These are phyloP conservation scores for Netelia melanura DNA, from an alignment of 2,888 invertebrate species.

Conservation along the genomic window DNA sequence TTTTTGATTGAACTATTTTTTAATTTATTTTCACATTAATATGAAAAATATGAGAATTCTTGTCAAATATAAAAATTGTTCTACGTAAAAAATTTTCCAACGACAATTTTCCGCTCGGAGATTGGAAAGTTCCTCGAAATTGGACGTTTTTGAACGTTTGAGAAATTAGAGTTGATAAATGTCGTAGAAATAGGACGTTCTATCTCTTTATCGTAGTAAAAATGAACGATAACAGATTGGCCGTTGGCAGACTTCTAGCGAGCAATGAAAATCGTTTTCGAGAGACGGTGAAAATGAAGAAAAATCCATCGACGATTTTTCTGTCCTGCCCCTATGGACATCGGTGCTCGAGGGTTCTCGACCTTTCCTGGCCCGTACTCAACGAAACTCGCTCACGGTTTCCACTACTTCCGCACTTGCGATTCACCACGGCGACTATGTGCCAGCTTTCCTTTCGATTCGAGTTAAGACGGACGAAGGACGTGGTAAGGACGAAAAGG, in stretches of 20 bases:
- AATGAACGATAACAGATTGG: not conserved
- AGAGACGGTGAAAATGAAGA: not conserved
- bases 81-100: too few relatives aligned
- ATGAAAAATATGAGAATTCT: too few relatives aligned
- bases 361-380: conserved; percentile 53
- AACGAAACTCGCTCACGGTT: conserved; percentile 28
- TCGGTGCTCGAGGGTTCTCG: conserved; percentile 46
- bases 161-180: too few relatives aligned
- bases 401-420: conserved; percentile 44
- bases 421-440: conserved; percentile 44
- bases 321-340: conserved; percentile 16
- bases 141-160: too few relatives aligned
- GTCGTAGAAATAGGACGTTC: too few relatives aligned
- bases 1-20: too few relatives aligned
- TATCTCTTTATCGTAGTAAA: not conserved
- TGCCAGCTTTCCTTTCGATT: conserved; percentile 54
- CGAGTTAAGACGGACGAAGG: conserved; percentile 31
- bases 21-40: too few relatives aligned
- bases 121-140: too few relatives aligned
- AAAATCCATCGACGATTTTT: not conserved
- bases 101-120: too few relatives aligned
- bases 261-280: not conserved
- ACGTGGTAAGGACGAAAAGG: not conserved
- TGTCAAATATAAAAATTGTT: too few relatives aligned
- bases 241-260: not conserved